phyloP scores from a whole-genome alignment of 2,797 vertebrate species.

The Spinus olivaceus region DNA sequence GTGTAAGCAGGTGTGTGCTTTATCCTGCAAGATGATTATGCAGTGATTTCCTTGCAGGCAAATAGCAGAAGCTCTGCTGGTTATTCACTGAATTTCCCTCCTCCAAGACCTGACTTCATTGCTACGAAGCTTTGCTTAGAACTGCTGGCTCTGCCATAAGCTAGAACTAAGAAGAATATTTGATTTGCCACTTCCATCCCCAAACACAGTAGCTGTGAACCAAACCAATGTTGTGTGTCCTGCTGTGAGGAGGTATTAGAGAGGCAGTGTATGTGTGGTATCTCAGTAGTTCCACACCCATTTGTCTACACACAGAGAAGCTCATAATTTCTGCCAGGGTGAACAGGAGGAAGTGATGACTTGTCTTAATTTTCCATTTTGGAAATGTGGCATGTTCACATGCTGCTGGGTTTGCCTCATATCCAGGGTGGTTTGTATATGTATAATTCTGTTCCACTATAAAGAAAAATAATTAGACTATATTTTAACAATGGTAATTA shows the following conservation, averaged over 20 bases:
- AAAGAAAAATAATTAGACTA: not conserved
- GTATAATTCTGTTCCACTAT: not conserved
- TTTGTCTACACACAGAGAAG: not conserved
- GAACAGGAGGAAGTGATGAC: constrained; percentile 8
- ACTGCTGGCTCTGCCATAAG: not conserved
- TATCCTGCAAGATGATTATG: not conserved
- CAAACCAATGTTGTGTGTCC: not conserved
- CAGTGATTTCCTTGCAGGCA: not conserved
- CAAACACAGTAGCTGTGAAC: fast-evolving
- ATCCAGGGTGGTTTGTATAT: not conserved
- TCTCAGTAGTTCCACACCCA: not conserved
- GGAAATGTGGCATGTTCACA: not conserved
- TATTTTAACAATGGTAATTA: not conserved
- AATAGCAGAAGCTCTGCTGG: not conserved
- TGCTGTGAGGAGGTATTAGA: not conserved
- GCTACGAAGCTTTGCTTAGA: not conserved
- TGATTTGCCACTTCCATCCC: not conserved
- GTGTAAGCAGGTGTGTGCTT: not conserved
- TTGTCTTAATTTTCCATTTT: constrained; percentile 23
- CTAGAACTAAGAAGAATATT: not conserved
- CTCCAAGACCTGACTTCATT: not conserved
- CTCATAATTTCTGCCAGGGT: not conserved
- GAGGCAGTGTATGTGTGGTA: not conserved
- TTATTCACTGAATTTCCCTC: not conserved
- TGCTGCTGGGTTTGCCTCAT: not conserved